Conservation (phyloP, 2,888 invertebrate genomes). For the Ectemnius cavifrons region DNA sequence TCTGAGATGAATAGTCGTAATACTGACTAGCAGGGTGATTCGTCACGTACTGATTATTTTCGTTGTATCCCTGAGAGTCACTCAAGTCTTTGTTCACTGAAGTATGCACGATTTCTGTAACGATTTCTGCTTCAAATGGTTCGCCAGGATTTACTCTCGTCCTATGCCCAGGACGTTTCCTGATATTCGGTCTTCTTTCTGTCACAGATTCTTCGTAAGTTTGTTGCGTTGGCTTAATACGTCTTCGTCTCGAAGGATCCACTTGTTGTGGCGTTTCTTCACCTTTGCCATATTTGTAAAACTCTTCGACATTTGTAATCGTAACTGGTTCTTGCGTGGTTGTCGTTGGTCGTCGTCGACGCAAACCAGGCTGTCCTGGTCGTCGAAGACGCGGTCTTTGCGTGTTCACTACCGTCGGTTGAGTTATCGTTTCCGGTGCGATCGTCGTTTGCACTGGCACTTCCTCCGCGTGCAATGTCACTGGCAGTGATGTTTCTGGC, state of each 20-base stretch:
- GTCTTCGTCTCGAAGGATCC: constrained; percentile 54
- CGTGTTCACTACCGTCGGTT: constrained; percentile 24
- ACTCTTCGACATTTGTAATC: constrained; percentile 45
- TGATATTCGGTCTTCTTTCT: constrained; percentile 56
- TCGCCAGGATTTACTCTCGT: constrained; percentile 56
- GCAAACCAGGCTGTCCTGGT: constrained; percentile 58
- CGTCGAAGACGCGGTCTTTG: constrained; percentile 63
- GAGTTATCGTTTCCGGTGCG: constrained; percentile 56
- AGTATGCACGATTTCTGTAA: constrained; percentile 54
- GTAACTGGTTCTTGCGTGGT: constrained; percentile 58
- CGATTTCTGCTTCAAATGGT: constrained; percentile 59
- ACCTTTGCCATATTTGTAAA: constrained; percentile 61
- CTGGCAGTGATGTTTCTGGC: constrained; percentile 56
- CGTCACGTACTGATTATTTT: constrained; percentile 45
- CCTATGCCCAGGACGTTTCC: constrained; percentile 62
- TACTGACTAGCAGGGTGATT: constrained; percentile 41
- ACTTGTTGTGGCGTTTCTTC: constrained; percentile 32
- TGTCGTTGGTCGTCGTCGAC: constrained; percentile 63
- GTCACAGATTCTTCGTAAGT: constrained; percentile 48
- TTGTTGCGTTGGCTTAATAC: constrained; percentile 57
- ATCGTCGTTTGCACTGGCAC: constrained; percentile 64
- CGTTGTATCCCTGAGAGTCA: constrained; percentile 39
- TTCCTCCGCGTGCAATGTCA: constrained; percentile 51
- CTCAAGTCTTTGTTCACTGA: constrained; percentile 34
- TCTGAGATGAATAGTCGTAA: constrained; percentile 44